Evolutionary conservation across 2,113 vertebrate genomes (phyloP).

Genomic region (Eubucco bourcierii): DNA sequence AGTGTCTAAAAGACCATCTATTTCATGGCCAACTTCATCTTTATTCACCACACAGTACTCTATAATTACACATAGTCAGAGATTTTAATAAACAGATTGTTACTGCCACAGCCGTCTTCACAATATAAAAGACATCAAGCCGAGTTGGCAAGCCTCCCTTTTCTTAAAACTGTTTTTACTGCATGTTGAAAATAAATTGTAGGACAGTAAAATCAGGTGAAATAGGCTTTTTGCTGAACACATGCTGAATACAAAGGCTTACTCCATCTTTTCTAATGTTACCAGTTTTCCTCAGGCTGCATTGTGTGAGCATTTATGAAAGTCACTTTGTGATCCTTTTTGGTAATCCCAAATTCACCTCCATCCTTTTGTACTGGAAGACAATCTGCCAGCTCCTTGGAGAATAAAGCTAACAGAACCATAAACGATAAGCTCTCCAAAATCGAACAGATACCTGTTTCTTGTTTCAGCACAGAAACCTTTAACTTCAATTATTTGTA

Average conservation of each 20-base stretch:
- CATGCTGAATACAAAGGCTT: background rate
- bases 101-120: background rate
- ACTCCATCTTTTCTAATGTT: background rate
- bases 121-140: background rate
- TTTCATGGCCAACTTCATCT: background rate
- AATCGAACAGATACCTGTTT: background rate
- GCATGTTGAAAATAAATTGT: background rate
- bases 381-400: background rate
- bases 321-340: background rate
- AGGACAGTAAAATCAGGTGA: background rate
- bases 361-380: background rate
- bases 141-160: background rate
- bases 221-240: background rate
- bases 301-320: background rate
- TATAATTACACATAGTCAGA: background rate
- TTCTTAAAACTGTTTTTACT: background rate
- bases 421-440: background rate
- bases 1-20: background rate
- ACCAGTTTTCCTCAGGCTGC: background rate
- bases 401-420: background rate
- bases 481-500: conserved; percentile 41
- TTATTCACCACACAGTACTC: background rate
- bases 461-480: conserved; percentile 2
- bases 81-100: conserved; percentile 35
- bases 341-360: background rate